Evolutionary conservation across 2,113 vertebrate species (phyloP).

Genomic region (Hystrix brachyura): DNA sequence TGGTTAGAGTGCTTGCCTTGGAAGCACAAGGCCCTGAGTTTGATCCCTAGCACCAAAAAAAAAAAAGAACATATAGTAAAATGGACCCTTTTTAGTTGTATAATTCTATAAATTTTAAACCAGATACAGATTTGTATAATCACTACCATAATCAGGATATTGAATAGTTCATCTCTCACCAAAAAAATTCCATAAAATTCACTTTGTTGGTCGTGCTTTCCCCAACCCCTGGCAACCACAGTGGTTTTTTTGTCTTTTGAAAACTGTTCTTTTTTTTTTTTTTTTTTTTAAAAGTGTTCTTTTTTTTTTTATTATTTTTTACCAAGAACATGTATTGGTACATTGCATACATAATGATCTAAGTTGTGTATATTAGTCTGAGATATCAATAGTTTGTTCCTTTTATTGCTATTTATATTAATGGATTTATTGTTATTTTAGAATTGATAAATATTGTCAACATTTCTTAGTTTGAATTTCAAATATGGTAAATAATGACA

Average conservation of each 20-base stretch:
- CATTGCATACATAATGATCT: no score
- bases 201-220: neutral
- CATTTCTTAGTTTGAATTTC: constrained; percentile 29
- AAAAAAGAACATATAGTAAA: neutral
- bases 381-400: neutral
- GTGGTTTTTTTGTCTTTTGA: neutral
- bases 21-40: no score
- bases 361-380: neutral
- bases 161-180: neutral
- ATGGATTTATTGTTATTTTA: constrained; percentile 23
- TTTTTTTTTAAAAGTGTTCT: neutral
- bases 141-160: neutral
- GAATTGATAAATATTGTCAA: constrained; percentile 40
- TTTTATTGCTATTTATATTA: neutral
- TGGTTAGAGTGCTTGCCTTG: no score
- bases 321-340: no score
- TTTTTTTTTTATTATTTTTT: no score
- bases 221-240: neutral
- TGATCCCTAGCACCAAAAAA: no score
- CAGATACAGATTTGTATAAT: neutral
- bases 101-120: neutral
- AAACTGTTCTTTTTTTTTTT: neutral
- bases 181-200: neutral
- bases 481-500: constrained; percentile 29
- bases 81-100: neutral